Evolutionary conservation across 2,797 vertebrate genomes (phyloP).

Genomic region (Anguilla marmorata): DNA sequence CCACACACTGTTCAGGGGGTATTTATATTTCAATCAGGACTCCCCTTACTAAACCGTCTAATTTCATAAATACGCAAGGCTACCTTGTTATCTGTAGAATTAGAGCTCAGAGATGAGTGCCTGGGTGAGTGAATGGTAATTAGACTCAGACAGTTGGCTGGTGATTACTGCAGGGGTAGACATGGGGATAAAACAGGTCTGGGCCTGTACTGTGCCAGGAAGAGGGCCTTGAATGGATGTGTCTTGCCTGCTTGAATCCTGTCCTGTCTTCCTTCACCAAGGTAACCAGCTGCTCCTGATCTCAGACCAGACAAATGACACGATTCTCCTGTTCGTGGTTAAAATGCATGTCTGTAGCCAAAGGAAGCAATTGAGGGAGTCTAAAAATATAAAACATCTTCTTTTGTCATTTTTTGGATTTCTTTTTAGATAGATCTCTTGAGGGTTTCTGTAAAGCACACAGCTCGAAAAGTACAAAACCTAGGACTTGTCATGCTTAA

Average conservation of each 20-base stretch:
- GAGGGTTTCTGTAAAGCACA: not conserved
- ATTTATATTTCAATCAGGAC: conserved; percentile 23
- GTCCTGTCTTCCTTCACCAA: not conserved
- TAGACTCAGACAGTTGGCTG: conserved; percentile 6
- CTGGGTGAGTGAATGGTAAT: conserved; percentile 13
- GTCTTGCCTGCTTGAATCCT: not conserved
- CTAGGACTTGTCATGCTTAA: not conserved
- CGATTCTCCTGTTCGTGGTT: not conserved
- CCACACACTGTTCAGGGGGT: conserved; percentile 10
- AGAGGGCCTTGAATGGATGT: not conserved
- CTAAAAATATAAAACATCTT: not conserved
- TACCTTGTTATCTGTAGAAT: conserved; percentile 60
- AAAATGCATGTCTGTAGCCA: not conserved
- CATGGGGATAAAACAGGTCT: not conserved
- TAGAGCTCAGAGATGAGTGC: conserved; percentile 32
- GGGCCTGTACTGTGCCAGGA: not conserved
- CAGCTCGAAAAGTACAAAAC: not conserved
- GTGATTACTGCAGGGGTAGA: not conserved
- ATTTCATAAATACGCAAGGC: conserved; percentile 28
- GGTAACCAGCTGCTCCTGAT: not conserved
- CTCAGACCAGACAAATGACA: not conserved
- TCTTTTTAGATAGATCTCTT: not conserved
- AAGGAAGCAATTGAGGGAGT: not conserved
- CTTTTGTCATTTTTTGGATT: not conserved
- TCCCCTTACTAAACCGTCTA: not conserved